phyloP scores from a whole-genome alignment of 2,797 vertebrate genomes.

The Hybognathus amarus region DNA sequence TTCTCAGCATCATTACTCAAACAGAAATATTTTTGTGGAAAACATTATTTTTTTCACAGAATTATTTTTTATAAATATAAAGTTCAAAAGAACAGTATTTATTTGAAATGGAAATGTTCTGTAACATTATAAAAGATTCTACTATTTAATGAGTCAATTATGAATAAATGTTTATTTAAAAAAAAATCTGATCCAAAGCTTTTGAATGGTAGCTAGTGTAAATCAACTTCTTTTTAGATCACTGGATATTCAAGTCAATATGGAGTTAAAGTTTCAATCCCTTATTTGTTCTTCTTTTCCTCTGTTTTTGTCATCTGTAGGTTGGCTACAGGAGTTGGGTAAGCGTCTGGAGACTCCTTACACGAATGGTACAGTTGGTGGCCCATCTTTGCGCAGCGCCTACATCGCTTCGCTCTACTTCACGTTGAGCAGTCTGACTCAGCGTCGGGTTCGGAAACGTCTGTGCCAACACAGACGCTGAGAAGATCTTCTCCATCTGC shows the following conservation, averaged over 20 bases:
- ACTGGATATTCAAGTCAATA: not conserved
- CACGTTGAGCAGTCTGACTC: slow-evolving; percentile 96
- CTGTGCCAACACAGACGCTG: slow-evolving; percentile 92
- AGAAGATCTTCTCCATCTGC: slow-evolving; percentile 97
- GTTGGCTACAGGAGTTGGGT: slow-evolving; percentile 93
- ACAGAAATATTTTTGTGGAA: not conserved
- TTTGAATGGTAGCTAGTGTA: not conserved
- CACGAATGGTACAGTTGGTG: slow-evolving; percentile 87
- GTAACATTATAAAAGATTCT: not conserved
- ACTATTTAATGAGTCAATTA: not conserved
- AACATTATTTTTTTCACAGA: not conserved
- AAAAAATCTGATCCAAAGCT: not conserved
- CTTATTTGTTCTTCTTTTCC: slow-evolving; percentile 5
- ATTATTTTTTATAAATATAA: not conserved
- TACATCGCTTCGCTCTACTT: slow-evolving; percentile 97
- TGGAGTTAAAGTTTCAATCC: not conserved
- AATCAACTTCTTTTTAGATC: not conserved
- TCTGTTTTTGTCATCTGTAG: slow-evolving; percentile 67
- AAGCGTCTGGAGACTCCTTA: slow-evolving; percentile 92
- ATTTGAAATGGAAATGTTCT: not conserved
- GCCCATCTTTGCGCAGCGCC: slow-evolving; percentile 89
- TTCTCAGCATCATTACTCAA: not conserved
- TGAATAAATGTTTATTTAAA: not conserved
- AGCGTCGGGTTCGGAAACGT: slow-evolving; percentile 93
- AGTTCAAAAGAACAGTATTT: not conserved